Conservation (phyloP, 2,888 invertebrate genomes). For the Scelioninae gen. 1 region DNA sequence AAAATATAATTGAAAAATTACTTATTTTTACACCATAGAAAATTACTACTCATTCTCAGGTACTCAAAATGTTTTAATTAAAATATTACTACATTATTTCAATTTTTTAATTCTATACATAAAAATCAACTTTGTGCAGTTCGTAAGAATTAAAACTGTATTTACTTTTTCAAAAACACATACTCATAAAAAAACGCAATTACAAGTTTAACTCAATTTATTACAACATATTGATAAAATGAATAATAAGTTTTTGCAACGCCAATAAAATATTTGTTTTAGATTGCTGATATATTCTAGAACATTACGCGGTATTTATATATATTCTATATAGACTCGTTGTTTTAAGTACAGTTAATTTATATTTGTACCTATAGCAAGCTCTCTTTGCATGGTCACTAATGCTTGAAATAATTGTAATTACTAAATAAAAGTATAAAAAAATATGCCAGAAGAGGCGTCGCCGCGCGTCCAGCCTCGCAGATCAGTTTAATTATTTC, state of each 20-base stretch:
- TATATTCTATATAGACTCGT: constrained; percentile 1
- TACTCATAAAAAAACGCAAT: too few species aligned
- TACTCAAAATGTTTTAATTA: background rate
- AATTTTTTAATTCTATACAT: background rate
- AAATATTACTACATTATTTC: background rate
- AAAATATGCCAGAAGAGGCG: constrained; percentile 13
- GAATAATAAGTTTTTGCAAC: background rate
- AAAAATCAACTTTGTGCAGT: background rate
- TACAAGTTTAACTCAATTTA: background rate
- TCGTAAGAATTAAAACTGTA: too few species aligned
- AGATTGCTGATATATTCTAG: background rate
- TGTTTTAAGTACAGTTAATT: constrained; percentile 12
- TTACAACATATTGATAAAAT: background rate
- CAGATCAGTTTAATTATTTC: constrained; percentile 73
- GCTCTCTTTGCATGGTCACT: constrained; percentile 19
- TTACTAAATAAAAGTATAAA: constrained; percentile 31
- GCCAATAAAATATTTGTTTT: background rate
- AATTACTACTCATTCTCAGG: background rate
- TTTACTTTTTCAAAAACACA: too few species aligned
- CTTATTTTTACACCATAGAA: background rate
- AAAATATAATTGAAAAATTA: constrained; percentile 10
- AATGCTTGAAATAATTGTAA: constrained; percentile 35
- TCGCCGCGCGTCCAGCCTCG: constrained; percentile 31
- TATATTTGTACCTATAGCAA: constrained; percentile 8
- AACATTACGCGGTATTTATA: background rate